phyloP scores from a whole-genome alignment of 2,888 invertebrate species.

The Achlya flavicornis region DNA sequence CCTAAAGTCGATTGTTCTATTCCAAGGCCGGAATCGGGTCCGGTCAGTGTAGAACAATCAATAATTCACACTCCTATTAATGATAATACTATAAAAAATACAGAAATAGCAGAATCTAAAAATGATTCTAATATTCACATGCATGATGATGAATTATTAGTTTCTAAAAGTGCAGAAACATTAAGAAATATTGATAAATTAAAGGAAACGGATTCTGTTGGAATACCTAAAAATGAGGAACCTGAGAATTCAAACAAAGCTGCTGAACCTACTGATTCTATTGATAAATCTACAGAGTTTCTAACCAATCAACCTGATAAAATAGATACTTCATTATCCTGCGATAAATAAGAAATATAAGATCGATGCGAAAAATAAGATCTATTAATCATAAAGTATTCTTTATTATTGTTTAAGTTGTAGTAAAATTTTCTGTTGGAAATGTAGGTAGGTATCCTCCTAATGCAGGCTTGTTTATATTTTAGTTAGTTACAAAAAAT shows the following conservation, averaged over 20 bases:
- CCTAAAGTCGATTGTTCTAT: slow-evolving; percentile 66
- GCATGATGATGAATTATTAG: neutral
- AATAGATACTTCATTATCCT: neutral
- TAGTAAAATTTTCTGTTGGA: neutral
- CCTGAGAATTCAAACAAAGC: neutral
- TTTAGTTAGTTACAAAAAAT: neutral
- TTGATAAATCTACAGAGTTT: neutral
- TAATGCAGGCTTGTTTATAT: neutral
- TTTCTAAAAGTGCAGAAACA: neutral
- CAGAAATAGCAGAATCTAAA: slow-evolving; percentile 10
- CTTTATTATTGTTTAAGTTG: neutral
- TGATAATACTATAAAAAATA: slow-evolving; percentile 21
- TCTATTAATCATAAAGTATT: neutral
- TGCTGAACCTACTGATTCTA: neutral
- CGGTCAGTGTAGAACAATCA: slow-evolving; percentile 23
- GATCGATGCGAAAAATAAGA: too few species aligned
- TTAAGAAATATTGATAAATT: neutral
- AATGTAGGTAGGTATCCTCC: neutral
- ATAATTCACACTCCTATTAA: slow-evolving; percentile 16
- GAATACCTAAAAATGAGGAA: neutral
- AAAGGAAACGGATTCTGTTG: neutral
- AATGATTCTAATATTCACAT: neutral
- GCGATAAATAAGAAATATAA: neutral
- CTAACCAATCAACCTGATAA: neutral
- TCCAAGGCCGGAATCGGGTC: slow-evolving; percentile 37